Conservation (phyloP, 2,113 vertebrate genomes). For the Pipa parva region DNA sequence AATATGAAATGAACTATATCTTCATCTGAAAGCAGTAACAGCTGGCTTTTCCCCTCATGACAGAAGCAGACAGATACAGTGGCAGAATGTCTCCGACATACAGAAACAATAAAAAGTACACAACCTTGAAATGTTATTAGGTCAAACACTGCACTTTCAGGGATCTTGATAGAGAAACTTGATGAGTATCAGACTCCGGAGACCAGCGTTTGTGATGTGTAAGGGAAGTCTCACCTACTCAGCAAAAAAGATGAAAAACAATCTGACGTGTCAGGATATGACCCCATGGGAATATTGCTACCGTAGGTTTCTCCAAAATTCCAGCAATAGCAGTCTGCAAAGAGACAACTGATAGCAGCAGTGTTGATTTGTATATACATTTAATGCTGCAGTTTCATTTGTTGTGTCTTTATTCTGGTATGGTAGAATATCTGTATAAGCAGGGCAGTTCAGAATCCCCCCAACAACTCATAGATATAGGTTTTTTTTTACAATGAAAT, state of each 20-base stretch:
- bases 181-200: constrained; percentile 30
- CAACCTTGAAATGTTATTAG: constrained; percentile 17
- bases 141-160: constrained; percentile 12
- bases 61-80: neutral
- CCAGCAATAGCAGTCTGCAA: neutral
- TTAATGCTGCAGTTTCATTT: neutral
- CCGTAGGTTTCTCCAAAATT: neutral
- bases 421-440: neutral
- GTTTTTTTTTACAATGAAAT: too few species aligned
- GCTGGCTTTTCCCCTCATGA: neutral
- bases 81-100: neutral
- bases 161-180: constrained; percentile 19
- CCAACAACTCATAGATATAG: neutral
- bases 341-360: neutral
- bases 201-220: constrained; percentile 27
- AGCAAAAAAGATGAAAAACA: constrained; percentile 33
- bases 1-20: too few species aligned
- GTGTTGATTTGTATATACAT: neutral
- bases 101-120: neutral
- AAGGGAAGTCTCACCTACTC: constrained; percentile 17
- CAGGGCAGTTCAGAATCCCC: neutral
- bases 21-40: too few species aligned
- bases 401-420: neutral
- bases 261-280: constrained; percentile 22
- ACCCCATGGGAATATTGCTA: constrained; percentile 15